A percentile compares a stretch with the other conserved stretches of the same genome.
phyloP scores from a whole-genome alignment of 64 coral and sea anemone species.

The Cladopsammia gracilis region DNA sequence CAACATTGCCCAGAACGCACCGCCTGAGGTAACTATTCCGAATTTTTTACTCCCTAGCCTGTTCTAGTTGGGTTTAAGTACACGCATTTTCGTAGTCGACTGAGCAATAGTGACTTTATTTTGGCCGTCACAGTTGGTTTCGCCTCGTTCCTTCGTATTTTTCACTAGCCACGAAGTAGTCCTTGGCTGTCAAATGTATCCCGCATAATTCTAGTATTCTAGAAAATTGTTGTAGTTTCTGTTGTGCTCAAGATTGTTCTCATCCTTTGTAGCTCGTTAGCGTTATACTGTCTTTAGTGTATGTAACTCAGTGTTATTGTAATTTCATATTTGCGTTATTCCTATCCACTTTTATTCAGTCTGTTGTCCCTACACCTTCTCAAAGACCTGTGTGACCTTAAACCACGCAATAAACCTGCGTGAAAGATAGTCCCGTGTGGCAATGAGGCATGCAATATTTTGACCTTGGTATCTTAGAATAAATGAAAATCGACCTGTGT shows the following conservation, averaged over 20 bases:
- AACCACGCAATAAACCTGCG: slow-evolving; percentile 25
- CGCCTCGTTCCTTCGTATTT: background rate
- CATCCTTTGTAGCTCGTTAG: slow-evolving; percentile 12
- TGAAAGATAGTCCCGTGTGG: slow-evolving; percentile 11
- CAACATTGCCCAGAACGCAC: slow-evolving; percentile 8
- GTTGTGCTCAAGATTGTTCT: slow-evolving; percentile 1
- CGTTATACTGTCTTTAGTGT: background rate
- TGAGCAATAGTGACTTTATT: background rate
- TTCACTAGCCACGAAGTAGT: background rate
- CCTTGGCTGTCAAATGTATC: no score
- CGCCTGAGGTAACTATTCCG: no score
- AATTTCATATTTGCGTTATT: background rate
- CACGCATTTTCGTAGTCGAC: background rate
- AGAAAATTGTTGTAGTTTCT: background rate
- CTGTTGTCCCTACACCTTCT: background rate
- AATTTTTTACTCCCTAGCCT: slow-evolving; percentile 20
- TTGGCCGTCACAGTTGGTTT: background rate
- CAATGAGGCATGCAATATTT: slow-evolving; percentile 1
- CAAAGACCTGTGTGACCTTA: slow-evolving; percentile 25
- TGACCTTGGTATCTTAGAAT: slow-evolving; percentile 12
- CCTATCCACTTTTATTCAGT: background rate
- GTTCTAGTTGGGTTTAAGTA: background rate
- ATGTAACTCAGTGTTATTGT: background rate
- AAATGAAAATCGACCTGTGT: background rate
- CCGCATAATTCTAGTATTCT: background rate